Evolutionary conservation across 1,140 invertebrate species (phyloP), one percentile per base, ranked within the genome.

Genomic region (Drosophila teissieri): DNA sequence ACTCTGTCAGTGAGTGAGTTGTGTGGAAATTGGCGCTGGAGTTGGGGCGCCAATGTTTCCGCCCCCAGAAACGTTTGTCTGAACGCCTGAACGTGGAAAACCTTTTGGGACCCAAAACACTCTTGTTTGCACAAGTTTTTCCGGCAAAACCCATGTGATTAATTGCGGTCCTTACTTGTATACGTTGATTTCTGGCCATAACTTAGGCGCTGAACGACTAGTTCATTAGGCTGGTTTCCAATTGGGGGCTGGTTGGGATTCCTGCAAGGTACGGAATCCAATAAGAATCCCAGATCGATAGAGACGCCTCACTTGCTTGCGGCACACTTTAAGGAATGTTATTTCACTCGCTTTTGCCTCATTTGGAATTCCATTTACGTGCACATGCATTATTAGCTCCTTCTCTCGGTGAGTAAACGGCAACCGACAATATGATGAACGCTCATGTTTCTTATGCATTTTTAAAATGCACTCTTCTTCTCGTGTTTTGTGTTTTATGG

Each of bases 391-490:
- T 76, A 75, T 76, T 57, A 75, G 49, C 51, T 62, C 51, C 27
- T 62, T 36, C 27, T 55, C 36, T 12, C 42, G 31, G 40, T 49
- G 62, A 81, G 78, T 81, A 81, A 80, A 76, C 68, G 52, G 57
- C 73, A 76, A 39, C 46, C 65, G 74, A 67, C 78, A 72, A 61
- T 80, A 77, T 81, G 78, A 81, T 61, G 52, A 78, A 67, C 52
- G 60, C 78, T 86, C 81, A 86, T 86, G 81, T 67, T 48, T 69
- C 74, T 65, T 74, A 85, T 86, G 84, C 75, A 86, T 86, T 86
- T 86, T 86, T 86, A 86, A 86, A 86, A 86, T 83, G 84, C 83
- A 88, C 83, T 88, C 78, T 85, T 68, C 78, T 69, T 40, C 78
- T 76, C 67, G 54, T 69, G 67, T 68, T 76, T 64, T 76, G 64